Evolutionary conservation across 2,797 vertebrate species (phyloP), one percentile per base, ranked within the genome.

Genomic region (Acanthurus tractus): DNA sequence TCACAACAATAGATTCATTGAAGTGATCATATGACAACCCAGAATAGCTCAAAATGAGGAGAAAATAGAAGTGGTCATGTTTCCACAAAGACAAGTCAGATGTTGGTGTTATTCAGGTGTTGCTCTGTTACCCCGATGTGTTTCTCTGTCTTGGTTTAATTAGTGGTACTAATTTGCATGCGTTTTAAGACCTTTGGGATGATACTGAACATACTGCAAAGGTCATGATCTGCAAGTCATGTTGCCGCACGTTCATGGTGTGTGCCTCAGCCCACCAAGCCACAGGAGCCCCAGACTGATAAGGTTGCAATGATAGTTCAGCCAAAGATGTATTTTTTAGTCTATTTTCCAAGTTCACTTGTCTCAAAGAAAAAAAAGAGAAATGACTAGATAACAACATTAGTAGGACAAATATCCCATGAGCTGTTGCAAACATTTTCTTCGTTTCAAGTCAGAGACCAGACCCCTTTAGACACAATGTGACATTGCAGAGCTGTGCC

Each of bases 1-100:
- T 70, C 62, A 69, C 74, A 87, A 87, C 84, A 92, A 87, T 76
- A 74, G 81, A 67, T 54, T 58, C 73, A 81, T 89, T 86, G 71
- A 88, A 70, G 78, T 74, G 87, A 84, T 88, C 88, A 78, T 74
- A 73, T 83, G 83, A 88, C 66, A 8, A 12, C 63, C 50, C 44
- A 61, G 76, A 87, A 82, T 79, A 96, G 96, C 88, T 96, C 36
- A 11, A 22, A 65, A 68, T 36, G 55, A 38, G 48, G 29, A 83
- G 52, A 62, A 78, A 86, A 79, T 57, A 50, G 63, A 83, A 86
- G 71, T 38, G 25, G 50, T 14, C 38, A 38, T 58, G 49, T 59
- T 13, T 72, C 56, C 45, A 48, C 58, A 55, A 38, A 58, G 57
- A 50, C 45, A 0, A 52, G 23, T 74, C 55, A 10, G 59, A 76